Evolutionary conservation across 2,888 invertebrate genomes (phyloP).

Genomic region (Cephalotes varians): DNA sequence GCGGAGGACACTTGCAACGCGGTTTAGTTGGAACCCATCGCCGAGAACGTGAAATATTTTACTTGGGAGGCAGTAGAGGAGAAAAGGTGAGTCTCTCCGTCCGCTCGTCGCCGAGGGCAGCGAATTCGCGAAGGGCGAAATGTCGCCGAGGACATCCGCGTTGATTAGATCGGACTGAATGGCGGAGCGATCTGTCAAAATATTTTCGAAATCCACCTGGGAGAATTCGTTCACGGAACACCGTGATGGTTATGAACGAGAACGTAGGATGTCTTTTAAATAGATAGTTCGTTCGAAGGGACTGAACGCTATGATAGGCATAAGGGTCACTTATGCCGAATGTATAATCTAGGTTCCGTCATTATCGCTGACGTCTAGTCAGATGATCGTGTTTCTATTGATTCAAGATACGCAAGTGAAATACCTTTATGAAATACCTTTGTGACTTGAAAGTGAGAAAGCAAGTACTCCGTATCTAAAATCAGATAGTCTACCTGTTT

Average conservation of each 20-base stretch:
- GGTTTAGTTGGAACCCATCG: constrained; percentile 78
- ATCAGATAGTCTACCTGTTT: background rate
- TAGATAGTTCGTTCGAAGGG: background rate
- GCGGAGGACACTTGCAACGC: constrained; percentile 83
- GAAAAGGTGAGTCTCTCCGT: constrained; percentile 75
- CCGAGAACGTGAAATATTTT: constrained; percentile 80
- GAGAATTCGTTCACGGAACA: background rate
- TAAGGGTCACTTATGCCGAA: background rate
- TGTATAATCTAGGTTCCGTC: background rate
- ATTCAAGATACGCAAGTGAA: background rate
- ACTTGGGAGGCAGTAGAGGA: constrained; percentile 82
- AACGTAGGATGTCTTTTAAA: background rate
- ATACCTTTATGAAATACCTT: background rate
- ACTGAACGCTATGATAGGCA: background rate
- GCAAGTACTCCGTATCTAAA: background rate
- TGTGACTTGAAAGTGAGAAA: background rate
- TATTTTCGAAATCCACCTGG: constrained; percentile 26
- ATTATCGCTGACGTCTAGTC: background rate
- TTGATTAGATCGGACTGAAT: constrained; percentile 30
- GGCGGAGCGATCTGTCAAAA: constrained; percentile 1
- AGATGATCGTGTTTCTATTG: background rate
- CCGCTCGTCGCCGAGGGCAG: background rate
- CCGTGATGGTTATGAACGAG: constrained; percentile 1
- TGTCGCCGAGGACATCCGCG: background rate
- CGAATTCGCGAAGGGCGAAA: background rate